phyloP scores from a whole-genome alignment of 92 coral and sea anemone species.

The Siderastrea radians region DNA sequence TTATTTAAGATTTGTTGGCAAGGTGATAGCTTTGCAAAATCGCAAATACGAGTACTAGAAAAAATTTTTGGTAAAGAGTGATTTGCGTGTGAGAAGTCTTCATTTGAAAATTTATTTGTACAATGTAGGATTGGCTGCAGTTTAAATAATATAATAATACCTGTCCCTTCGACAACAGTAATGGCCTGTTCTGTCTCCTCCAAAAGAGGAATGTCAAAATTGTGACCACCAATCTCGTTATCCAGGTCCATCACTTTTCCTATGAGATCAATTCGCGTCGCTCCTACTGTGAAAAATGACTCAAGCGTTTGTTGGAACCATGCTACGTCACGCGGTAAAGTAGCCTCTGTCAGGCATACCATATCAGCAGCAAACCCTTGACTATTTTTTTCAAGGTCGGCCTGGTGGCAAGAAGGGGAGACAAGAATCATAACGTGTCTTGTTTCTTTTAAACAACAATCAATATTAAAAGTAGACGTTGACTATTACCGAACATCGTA shows the following conservation, averaged over 20 bases:
- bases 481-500: no score
- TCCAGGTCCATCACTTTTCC: neutral
- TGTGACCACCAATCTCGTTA: neutral
- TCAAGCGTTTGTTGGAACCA: neutral
- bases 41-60: no score
- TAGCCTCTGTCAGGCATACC: neutral
- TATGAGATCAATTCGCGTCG: neutral
- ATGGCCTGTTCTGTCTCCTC: neutral
- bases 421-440: neutral
- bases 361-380: neutral
- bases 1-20: no score
- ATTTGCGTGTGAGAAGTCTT: no score
- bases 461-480: no score
- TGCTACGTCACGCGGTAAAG: neutral
- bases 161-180: neutral
- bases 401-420: neutral
- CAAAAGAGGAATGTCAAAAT: neutral
- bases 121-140: neutral
- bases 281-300: neutral
- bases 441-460: no score
- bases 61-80: no score
- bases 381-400: neutral
- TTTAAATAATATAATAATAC: neutral
- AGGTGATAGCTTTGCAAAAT: no score
- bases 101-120: neutral